phyloP scores from a whole-genome alignment of 2,888 invertebrate species.

The Ectemnius lituratus region DNA sequence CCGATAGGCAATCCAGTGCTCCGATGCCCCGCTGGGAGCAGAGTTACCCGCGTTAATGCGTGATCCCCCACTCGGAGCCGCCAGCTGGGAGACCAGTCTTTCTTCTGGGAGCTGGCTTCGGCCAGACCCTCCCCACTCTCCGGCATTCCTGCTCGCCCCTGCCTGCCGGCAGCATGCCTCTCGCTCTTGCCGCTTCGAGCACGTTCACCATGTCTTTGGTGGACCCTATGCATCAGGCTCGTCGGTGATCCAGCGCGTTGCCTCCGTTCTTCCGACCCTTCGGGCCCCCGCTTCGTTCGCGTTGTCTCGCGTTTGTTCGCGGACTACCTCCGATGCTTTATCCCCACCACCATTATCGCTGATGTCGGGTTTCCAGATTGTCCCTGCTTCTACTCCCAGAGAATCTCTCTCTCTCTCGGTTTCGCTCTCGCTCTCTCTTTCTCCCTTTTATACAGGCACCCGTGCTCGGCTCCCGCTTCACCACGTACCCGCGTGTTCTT shows the following conservation, averaged over 20 bases:
- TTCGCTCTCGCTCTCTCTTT: constrained; percentile 12
- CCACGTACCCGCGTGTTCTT: constrained; percentile 51
- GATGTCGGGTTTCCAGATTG: constrained; percentile 42
- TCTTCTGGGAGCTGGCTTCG: constrained; percentile 9
- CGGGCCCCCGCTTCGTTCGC: constrained; percentile 9
- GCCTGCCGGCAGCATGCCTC: constrained; percentile 11
- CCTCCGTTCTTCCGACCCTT: constrained; percentile 39
- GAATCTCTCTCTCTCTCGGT: background rate
- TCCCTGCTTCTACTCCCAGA: constrained; percentile 17
- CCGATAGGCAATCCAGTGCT: constrained; percentile 38
- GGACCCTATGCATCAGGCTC: constrained; percentile 44
- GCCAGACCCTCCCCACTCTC: constrained; percentile 20
- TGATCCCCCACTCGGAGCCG: background rate
- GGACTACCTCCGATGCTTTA: constrained; percentile 31
- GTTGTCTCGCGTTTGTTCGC: constrained; percentile 29
- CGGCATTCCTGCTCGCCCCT: background rate
- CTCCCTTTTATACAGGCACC: constrained; percentile 11
- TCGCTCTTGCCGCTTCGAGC: constrained; percentile 31
- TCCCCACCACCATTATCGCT: constrained; percentile 44
- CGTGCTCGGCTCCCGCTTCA: constrained; percentile 9
- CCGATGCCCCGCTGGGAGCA: constrained; percentile 23
- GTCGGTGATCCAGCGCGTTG: constrained; percentile 54
- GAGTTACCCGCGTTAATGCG: background rate
- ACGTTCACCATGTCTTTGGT: constrained; percentile 49
- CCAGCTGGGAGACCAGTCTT: constrained; percentile 12